These are phyloP conservation scores for Gopherus flavomarginatus DNA, from an alignment of 2,113 vertebrate species.

Conservation along the genomic window DNA sequence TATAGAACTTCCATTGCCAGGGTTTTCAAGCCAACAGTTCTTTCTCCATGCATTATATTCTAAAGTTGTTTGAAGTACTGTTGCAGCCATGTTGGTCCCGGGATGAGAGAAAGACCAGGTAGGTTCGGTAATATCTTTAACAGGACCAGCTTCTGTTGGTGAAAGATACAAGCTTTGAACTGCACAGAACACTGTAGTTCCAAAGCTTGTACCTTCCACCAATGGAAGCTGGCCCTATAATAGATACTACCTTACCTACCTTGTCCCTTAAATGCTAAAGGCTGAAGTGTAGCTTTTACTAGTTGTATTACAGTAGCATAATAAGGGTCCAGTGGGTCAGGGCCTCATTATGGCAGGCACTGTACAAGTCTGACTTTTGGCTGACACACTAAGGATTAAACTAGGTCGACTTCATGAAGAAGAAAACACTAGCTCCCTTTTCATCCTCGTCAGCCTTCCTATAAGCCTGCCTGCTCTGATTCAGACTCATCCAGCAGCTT, in stretches of 20 bases:
- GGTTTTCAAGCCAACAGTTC: too few relatives aligned
- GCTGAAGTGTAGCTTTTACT: neutral
- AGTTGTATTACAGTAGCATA: rapidly evolving
- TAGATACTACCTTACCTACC: too few relatives aligned
- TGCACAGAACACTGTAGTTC: too few relatives aligned
- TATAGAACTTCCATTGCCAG: neutral
- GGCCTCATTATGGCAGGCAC: neutral
- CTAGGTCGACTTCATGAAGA: rapidly evolving
- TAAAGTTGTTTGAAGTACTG: too few relatives aligned
- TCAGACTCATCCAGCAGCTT: neutral
- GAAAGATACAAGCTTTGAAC: too few relatives aligned
- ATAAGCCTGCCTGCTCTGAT: neutral
- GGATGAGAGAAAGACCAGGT: too few relatives aligned
- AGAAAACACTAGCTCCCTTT: neutral
- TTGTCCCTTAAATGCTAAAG: neutral
- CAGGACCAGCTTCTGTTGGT: too few relatives aligned
- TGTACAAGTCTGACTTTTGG: neutral
- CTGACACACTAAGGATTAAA: neutral
- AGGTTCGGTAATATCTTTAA: too few relatives aligned
- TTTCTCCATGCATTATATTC: too few relatives aligned
- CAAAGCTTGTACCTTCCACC: too few relatives aligned
- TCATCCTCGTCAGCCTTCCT: neutral
- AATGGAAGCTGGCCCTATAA: too few relatives aligned
- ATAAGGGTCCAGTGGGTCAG: neutral
- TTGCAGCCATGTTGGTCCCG: too few relatives aligned